Evolutionary conservation across 2,888 invertebrate genomes (phyloP).

Genomic region (Vannuccia rotundouncinata): DNA sequence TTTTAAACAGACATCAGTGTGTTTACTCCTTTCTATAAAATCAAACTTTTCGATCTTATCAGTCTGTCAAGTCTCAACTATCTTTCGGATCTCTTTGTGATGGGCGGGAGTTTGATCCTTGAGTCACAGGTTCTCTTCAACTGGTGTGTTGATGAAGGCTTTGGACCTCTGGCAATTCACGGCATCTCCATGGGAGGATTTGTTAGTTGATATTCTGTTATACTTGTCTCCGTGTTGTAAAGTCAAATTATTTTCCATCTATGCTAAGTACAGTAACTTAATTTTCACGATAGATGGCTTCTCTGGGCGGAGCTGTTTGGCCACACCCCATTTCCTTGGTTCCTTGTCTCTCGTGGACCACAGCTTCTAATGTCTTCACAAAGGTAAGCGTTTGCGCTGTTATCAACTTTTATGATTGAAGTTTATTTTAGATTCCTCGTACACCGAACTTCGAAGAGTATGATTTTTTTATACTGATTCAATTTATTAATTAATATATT

Average conservation of each 20-base stretch:
- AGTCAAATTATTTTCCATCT: too few species aligned
- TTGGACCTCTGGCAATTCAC: constrained; percentile 81
- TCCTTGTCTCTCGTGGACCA: constrained; percentile 93
- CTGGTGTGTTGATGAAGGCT: constrained; percentile 84
- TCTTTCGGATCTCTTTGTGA: constrained; percentile 94
- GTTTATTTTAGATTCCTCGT: too few species aligned
- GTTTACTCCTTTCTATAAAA: too few species aligned
- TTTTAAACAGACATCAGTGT: too few species aligned
- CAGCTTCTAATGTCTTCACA: constrained; percentile 89
- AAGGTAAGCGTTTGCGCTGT: constrained; percentile 47
- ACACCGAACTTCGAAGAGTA: too few species aligned
- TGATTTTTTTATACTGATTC: too few species aligned
- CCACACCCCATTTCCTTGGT: constrained; percentile 84
- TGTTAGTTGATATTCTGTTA: constrained; percentile 63
- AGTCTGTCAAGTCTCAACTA: constrained; percentile 84
- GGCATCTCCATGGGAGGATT: constrained; percentile 97
- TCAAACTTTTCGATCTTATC: too few species aligned
- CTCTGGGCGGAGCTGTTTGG: constrained; percentile 89
- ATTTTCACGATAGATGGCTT: too few species aligned
- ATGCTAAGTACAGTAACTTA: too few species aligned
- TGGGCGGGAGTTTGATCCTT: constrained; percentile 91
- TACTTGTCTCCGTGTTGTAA: background rate
- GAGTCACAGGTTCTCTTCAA: constrained; percentile 83
- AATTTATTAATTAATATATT: too few species aligned
- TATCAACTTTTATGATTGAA: too few species aligned